Base-by-base conservation (phyloP, 2,797 vertebrate species). In the Arctocebus calabarensis region DNA sequence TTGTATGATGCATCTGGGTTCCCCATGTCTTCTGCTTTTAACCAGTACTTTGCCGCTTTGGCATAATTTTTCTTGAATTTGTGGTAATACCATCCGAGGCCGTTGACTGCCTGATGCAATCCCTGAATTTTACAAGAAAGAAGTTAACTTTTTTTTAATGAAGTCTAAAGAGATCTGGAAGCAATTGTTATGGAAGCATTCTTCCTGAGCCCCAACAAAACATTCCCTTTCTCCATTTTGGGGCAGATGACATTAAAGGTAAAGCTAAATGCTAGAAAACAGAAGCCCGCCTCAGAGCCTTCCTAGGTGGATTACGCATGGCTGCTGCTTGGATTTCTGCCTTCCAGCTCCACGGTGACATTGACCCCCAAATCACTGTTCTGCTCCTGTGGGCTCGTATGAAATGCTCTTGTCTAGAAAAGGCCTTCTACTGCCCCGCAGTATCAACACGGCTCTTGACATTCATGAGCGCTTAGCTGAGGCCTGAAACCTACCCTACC, bases 11-110 rank as follows among this genome's bases (percentile, higher is more conserved):
- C 99, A 40, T 99, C 99, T 1, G 97, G 97, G 94, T 99, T 99
- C 62, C 99, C 99, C 70, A 99, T 94, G 45, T 98, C 98, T 86
- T 99, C 99, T 2, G 99, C 99, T 97, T 98, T 97, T 93, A 99
- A 97, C 98, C 99, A 99, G 97, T 99, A 99, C 79, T 98, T 97
- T 2, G 98, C 96, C 0, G 99, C 99, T 82, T 98, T 99, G 84
- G 57, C 97, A 93, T 98, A 98, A 97, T 99, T 98, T 84, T 98
- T 98, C 91, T 98, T 98, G 70, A 99, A 98, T 59, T 97, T 98
- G 97, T 99, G 98, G 96, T 99, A 99, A 98, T 99, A 99, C 99
- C 99, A 99, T 83, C 99, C 99, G 74, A 99, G 96, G 82, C 99
- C 99, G 74, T 99, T 99, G 98, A 99, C 98, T 55, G 99, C 99